Conservation (phyloP, 1,140 invertebrate genomes). For the Drosophila ficusphila region DNA sequence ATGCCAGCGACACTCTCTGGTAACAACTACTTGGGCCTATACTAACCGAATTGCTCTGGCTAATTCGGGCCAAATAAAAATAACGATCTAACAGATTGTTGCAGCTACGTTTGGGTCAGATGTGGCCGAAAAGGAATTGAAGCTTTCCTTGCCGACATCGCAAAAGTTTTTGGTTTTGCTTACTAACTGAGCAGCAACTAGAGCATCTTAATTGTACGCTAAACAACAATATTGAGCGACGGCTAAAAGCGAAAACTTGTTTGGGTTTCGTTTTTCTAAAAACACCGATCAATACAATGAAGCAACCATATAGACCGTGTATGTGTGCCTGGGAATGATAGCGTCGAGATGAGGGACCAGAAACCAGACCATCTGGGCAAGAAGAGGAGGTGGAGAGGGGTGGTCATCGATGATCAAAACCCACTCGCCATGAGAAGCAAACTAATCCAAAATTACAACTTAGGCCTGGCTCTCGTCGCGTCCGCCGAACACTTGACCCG, state of each 20-base stretch:
- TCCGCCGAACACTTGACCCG: constrained; percentile 59
- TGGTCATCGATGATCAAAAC: constrained; percentile 32
- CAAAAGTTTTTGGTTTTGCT: constrained; percentile 1
- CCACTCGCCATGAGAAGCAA: constrained; percentile 51
- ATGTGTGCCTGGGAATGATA: constrained; percentile 34
- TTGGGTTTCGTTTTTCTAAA: constrained; percentile 29
- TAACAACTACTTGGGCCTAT: constrained; percentile 52
- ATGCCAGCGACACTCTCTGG: constrained; percentile 24
- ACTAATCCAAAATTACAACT: constrained; percentile 62
- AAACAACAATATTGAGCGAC: constrained; percentile 73
- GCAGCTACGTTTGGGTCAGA: constrained; percentile 16
- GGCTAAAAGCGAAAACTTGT: constrained; percentile 40
- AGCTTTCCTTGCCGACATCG: constrained; percentile 40
- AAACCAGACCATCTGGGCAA: constrained; percentile 38
- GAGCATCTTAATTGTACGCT: constrained; percentile 54
- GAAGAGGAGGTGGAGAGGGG: constrained; percentile 8
- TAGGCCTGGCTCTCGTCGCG: constrained; percentile 78
- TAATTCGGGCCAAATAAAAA: constrained; percentile 50
- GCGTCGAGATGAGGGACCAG: constrained; percentile 1
- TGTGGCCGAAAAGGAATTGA: constrained; percentile 51
- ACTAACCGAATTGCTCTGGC: constrained; percentile 47
- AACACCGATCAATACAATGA: constrained; percentile 46
- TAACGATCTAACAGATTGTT: constrained; percentile 30
- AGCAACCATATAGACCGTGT: constrained; percentile 24
- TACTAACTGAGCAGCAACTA: constrained; percentile 49